These are phyloP conservation scores for Gymnorhina tibicen DNA, from an alignment of 2,113 vertebrate species.

Conservation along the genomic window DNA sequence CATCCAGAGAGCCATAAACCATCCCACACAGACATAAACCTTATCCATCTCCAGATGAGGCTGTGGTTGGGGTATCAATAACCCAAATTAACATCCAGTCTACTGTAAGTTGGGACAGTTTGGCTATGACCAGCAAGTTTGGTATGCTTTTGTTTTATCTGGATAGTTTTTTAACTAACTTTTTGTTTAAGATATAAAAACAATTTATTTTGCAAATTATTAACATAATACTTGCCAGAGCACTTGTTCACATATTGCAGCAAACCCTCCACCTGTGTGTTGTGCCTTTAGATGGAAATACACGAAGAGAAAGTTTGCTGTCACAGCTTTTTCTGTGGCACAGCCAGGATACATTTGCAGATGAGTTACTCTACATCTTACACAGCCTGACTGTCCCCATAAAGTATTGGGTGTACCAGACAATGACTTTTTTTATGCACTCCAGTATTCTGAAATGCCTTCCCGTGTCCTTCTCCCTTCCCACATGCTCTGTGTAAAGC, in stretches of 20 bases:
- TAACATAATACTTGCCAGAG: not conserved
- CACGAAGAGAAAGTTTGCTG: not conserved
- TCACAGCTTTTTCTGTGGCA: not conserved
- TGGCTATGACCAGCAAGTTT: not conserved
- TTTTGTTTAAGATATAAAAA: not conserved
- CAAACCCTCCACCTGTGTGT: not conserved
- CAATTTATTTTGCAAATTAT: not conserved
- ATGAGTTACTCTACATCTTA: not conserved
- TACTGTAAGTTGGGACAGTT: not conserved
- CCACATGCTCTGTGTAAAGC: not conserved
- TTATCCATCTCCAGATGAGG: not conserved
- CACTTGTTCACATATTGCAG: not conserved
- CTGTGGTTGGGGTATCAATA: not conserved
- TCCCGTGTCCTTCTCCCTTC: not conserved
- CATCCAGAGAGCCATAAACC: not conserved
- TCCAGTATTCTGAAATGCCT: not conserved
- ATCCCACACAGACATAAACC: not conserved
- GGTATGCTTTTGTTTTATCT: not conserved
- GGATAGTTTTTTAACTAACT: not conserved
- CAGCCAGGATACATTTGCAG: not conserved
- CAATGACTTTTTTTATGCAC: not conserved
- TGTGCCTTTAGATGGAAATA: not conserved
- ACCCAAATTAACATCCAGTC: not conserved
- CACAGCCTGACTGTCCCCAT: not conserved
- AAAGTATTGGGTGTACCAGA: not conserved